Base-by-base conservation (phyloP, 2,888 invertebrate species). In the Campoplex nolae region DNA sequence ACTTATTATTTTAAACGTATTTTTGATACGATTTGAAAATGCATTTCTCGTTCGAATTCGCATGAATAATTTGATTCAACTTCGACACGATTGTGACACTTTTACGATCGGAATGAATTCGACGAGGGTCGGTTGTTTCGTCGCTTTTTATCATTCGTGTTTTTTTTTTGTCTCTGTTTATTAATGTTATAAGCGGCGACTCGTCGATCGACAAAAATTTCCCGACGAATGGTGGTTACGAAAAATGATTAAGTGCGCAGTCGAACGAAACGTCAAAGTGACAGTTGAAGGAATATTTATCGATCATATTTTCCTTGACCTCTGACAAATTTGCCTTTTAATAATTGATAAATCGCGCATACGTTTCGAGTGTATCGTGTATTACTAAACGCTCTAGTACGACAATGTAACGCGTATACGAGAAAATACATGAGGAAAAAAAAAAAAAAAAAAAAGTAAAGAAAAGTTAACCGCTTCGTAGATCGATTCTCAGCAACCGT, bases 401-500 rank as follows among this genome's bases (percentile, higher is more conserved):
- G 32, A 79, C 70, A 79, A 79, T 58, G 78, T 54, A 54, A 28
- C 51, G 32, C 23, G 67, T 62, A 68, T 71, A 23, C 18, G 58
- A 58, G 51, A 70, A 75, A 38, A 38, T 38, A 38, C 38, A 38
- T 38, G 38, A 38, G 38, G 6, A 71, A 74, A 56, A 67, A n/a
- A 28, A 35, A 3, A 23, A 13, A 16, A 28, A 42, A 42, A 23
- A 80, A 56, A 35, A 58, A 62, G 42, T 32, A 77, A 48, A 74
- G 35, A 77, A 9, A 48, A 51, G 68, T 35, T 65, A 71, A 70
- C 70, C 78, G 71, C 80, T 78, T 71, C 68, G 71, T 77, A 83
- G 83, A 56, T 88, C 54, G 83, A 68, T 78, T 80, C 79, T 71
- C 85, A 32, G 67, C 74, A 75, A 71, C 58, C 48, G 79, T 79